Conservation (phyloP, 2,797 vertebrate species). For the Helarctos malayanus region DNA sequence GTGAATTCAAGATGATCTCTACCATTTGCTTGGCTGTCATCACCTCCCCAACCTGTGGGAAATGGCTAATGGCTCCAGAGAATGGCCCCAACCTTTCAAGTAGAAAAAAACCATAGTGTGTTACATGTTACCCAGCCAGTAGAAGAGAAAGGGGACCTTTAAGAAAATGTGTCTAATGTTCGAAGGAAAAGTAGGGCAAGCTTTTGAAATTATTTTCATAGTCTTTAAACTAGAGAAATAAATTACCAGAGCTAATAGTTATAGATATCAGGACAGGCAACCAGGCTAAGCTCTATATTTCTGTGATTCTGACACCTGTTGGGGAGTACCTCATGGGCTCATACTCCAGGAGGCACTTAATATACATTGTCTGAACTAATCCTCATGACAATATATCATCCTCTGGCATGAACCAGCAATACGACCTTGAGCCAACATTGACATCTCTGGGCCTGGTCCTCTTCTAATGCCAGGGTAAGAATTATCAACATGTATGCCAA, state of each 20-base stretch:
- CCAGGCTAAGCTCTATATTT: background rate
- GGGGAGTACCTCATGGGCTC: background rate
- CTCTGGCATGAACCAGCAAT: background rate
- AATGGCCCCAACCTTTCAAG: background rate
- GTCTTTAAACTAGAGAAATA: background rate
- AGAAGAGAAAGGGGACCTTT: background rate
- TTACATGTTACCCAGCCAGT: background rate
- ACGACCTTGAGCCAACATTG: background rate
- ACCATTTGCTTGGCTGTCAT: conserved; percentile 9
- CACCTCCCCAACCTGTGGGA: background rate
- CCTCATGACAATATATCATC: background rate
- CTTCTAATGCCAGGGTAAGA: conserved; percentile 4
- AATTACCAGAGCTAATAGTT: background rate
- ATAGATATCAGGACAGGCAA: background rate
- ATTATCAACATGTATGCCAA: background rate
- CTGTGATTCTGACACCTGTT: background rate
- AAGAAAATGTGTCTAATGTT: background rate
- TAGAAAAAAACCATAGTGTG: background rate
- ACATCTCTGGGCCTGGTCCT: background rate
- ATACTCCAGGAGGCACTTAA: background rate
- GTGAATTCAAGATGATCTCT: background rate
- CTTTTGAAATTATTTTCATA: background rate
- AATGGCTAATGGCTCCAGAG: background rate
- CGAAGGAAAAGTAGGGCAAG: conserved; percentile 12
- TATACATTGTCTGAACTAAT: background rate